Evolutionary conservation across 2,113 vertebrate species (phyloP).

Genomic region (Halichoeres trimaculatus): DNA sequence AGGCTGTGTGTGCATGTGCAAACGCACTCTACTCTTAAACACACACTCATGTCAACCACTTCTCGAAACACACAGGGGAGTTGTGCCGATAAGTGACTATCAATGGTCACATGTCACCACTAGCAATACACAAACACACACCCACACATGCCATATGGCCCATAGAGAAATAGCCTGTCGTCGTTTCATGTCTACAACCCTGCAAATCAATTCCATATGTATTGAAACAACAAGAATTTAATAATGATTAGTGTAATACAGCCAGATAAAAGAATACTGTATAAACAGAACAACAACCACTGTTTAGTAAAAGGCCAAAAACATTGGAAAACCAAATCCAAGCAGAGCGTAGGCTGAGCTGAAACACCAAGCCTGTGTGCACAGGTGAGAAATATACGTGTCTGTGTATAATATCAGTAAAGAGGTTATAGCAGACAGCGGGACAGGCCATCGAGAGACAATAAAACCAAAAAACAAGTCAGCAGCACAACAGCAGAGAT

Average conservation of each 20-base stretch:
- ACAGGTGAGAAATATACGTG: not conserved
- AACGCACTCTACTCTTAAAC: conserved; percentile 42
- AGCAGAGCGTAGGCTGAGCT: not conserved
- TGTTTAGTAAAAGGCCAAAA: not conserved
- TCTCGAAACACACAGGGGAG: conserved; percentile 9
- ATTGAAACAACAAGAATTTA: conserved; percentile 55
- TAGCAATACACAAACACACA: conserved; percentile 62
- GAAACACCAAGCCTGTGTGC: not conserved
- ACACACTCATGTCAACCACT: conserved; percentile 37
- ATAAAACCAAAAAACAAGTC: conserved; percentile 26
- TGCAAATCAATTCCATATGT: conserved; percentile 74
- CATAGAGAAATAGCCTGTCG: conserved; percentile 52
- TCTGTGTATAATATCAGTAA: conserved; percentile 1
- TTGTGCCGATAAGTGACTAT: conserved; percentile 28
- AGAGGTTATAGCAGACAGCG: conserved; percentile 11
- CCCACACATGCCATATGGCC: conserved; percentile 75
- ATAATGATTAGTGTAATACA: conserved; percentile 52
- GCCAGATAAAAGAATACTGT: conserved; percentile 14
- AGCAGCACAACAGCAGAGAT: conserved; percentile 20
- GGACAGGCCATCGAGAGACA: not conserved
- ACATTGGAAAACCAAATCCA: not conserved
- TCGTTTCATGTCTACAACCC: conserved; percentile 61
- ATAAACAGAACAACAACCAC: conserved; percentile 13
- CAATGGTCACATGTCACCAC: conserved; percentile 44
- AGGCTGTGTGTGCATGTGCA: not conserved